These are phyloP conservation scores for Ornithorhynchus anatinus DNA, from an alignment of 2,113 vertebrate species.

Conservation along the genomic window DNA sequence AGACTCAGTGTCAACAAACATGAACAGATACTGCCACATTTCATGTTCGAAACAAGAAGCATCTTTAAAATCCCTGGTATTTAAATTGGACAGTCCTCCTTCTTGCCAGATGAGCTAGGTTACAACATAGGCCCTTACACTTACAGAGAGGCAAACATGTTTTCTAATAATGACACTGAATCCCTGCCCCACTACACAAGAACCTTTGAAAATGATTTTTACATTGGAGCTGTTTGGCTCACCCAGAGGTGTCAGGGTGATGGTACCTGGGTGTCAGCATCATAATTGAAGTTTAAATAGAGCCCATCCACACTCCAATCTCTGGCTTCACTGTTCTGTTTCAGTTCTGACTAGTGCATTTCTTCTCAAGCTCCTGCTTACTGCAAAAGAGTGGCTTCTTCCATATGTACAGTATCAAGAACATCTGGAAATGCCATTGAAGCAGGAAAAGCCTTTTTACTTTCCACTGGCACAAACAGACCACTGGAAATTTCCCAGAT, in stretches of 20 bases:
- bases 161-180: slow-evolving; percentile 14
- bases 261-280: slow-evolving; percentile 27
- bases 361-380: slow-evolving; percentile 44
- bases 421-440: slow-evolving; percentile 66
- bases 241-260: slow-evolving; percentile 20
- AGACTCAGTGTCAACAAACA: background rate
- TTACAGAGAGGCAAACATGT: slow-evolving; percentile 15
- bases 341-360: slow-evolving; percentile 39
- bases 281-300: slow-evolving; percentile 40
- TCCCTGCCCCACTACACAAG: slow-evolving; percentile 22
- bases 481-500: slow-evolving; percentile 69
- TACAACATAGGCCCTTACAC: slow-evolving; percentile 9
- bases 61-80: background rate
- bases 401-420: slow-evolving; percentile 41
- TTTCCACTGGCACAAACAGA: slow-evolving; percentile 65
- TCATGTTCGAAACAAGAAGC: background rate
- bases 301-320: slow-evolving; percentile 23
- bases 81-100: background rate
- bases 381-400: slow-evolving; percentile 41
- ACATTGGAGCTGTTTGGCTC: slow-evolving; percentile 11
- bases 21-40: background rate
- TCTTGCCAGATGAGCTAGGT: background rate
- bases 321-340: slow-evolving; percentile 35
- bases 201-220: slow-evolving; percentile 13
- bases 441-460: slow-evolving; percentile 48